Base-by-base conservation (phyloP, 2,797 vertebrate genomes). In the Sebastes diploproa region DNA sequence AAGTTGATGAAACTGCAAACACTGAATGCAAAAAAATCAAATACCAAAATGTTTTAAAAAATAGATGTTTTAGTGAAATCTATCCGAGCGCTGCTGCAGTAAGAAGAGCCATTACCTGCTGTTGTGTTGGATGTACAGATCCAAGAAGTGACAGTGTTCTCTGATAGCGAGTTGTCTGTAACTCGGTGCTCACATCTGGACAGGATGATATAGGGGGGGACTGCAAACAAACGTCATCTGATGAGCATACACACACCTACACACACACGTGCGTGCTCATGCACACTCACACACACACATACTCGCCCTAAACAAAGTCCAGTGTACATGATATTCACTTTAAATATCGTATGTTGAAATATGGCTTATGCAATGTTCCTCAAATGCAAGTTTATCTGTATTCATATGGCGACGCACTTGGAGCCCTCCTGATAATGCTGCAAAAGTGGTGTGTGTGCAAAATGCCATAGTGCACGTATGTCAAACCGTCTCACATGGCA, bases 201-300 rank as follows among this genome's bases (percentile, higher is more conserved):
- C 92, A 56, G 77, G 78, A 91, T 95, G 92, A 96, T 96, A 96
- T 95, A 95, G 93, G 93, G 94, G 87, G 89, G 88, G 89, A 93
- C 88, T 62, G 92, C 87, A 91, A 93, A 94, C 93, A 94, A 83
- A 95, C 94, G 95, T 95, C 94, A 96, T 91, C 92, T 92, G 88
- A 91, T 88, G 89, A 91, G 85, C 85, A 88, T 84, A 92, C 94
- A 92, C 89, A 91, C 88, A 65, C 76, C 68, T 50, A 85, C 85
- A 80, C 81, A 67, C 82, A 72, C 71, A 7, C 20, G 20, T 54
- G 68, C 76, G 29, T 68, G 34, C 66, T 73, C 89, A 72, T 32
- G 54, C 77, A 83, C 63, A 55, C 73, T 20, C 72, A 65, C 63
- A 72, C 62, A 42, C 50, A 54, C 50, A 54, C 56, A 76, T 25